Evolutionary conservation across 2,797 vertebrate genomes (phyloP), one percentile per base, ranked within the genome.

Genomic region (Phataginus tetradactyla): DNA sequence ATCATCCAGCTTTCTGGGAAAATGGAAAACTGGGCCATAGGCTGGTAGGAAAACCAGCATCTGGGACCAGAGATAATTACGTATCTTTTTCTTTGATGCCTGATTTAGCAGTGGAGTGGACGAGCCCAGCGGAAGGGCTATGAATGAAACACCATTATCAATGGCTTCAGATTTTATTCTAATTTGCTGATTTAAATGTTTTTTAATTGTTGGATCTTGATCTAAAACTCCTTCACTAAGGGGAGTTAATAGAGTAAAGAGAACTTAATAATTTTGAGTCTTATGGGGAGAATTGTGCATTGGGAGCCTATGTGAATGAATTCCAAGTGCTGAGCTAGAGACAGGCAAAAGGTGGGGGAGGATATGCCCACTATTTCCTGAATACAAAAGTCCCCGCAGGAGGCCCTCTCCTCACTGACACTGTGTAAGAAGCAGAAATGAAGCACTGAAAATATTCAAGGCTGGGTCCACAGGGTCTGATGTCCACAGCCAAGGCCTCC

Each of bases 231-330:
- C 64, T 90, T 81, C 75, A 61, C 80, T 80, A 45, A 34, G 61
- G 71, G 29, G 27, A 87, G 18, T 32, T 53, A 61, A 84, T 11
- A 42, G 4, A 61, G 42, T 18, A 39, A 39, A 90, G 23, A n/a
- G 42, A 90, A 92, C 93, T 78, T 74, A 78, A 15, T 94, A 91
- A 81, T 59, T 87, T 87, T 66, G 53, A 53, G 66, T 77, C 63
- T 42, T 61, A 37, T 9, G 23, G 27, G 57, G 45, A 72, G 69
- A 91, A 78, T 75, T 94, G 45, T 79, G 13, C 23, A 18, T 14
- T 64, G 49, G 61, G 68, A 63, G 85, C 84, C 55, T 45, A 0
- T 11, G 53, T 20, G 77, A 96, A 64, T 66, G 77, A 77, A 71
- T 89, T 88, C 63, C 15, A 91, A 74, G 45, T 53, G 39, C 51